Percentiles rank a stretch among this genome's conserved stretches.
These are phyloP conservation scores for Ichneumoninae sp. DNA, from an alignment of 2,888 invertebrate genomes.

Conservation along the genomic window DNA sequence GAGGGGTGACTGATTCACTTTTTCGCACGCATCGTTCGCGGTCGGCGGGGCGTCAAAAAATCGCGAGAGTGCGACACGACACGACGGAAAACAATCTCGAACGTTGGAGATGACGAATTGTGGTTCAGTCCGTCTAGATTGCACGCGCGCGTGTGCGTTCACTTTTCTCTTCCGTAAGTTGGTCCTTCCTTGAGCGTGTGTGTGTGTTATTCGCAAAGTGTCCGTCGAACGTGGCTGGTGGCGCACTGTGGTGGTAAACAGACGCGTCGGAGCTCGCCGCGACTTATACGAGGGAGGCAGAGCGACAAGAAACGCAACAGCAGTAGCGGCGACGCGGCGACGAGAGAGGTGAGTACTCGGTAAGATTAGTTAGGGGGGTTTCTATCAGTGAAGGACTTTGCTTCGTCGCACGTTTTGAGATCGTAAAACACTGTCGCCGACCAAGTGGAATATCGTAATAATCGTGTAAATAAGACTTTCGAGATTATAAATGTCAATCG, in stretches of 20 bases:
- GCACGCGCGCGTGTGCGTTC: slow-evolving; percentile 1
- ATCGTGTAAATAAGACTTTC: background rate
- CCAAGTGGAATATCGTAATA: background rate
- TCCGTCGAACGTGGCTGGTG: slow-evolving; percentile 14
- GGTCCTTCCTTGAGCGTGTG: background rate
- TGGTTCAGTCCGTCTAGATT: background rate
- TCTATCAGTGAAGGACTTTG: background rate
- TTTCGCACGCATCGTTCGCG: background rate
- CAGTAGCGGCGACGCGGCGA: background rate
- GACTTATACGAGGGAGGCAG: background rate
- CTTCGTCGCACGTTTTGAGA: background rate
- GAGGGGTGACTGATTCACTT: background rate
- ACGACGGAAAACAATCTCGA: slow-evolving; percentile 8
- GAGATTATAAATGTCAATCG: background rate
- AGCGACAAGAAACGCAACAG: background rate
- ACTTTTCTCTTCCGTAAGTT: background rate
- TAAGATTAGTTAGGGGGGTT: background rate
- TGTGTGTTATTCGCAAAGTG: background rate
- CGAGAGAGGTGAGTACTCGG: background rate
- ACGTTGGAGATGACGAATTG: background rate
- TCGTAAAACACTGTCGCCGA: background rate
- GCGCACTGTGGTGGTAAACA: slow-evolving; percentile 2
- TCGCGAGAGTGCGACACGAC: background rate
- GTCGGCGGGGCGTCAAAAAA: background rate
- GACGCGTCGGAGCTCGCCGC: background rate